phyloP scores from a whole-genome alignment of 2,113 vertebrate species.

The Calyptommatus sinebrachiatus region DNA sequence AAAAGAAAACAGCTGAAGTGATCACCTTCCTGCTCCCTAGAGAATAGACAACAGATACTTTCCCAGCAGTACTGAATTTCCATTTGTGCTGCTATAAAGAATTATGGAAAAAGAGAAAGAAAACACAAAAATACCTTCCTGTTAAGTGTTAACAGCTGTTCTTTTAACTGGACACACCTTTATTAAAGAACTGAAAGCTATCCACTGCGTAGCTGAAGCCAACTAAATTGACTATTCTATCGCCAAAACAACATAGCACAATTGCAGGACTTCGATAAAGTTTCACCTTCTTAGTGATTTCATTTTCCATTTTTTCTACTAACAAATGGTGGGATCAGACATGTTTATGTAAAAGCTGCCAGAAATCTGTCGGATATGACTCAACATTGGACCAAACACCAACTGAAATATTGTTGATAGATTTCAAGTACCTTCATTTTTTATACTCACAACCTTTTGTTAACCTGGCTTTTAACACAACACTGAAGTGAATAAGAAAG shows the following conservation, averaged over 20 bases:
- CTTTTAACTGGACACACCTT: slow-evolving; percentile 9
- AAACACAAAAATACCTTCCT: background rate
- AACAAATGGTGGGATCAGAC: background rate
- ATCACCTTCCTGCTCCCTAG: background rate
- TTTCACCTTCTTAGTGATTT: background rate
- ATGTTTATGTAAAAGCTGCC: background rate
- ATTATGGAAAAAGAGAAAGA: background rate
- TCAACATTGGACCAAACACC: background rate
- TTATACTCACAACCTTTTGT: too few relatives aligned
- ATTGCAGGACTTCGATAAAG: background rate
- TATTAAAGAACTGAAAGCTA: background rate
- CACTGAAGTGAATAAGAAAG: background rate
- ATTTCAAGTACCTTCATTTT: background rate
- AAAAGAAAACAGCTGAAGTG: background rate
- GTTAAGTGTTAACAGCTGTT: background rate
- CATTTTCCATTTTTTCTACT: background rate
- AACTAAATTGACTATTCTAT: slow-evolving; percentile 12
- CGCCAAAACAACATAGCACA: slow-evolving; percentile 4
- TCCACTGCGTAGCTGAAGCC: background rate
- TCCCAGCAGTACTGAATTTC: background rate
- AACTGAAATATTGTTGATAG: background rate
- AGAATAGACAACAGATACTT: background rate
- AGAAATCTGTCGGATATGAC: background rate
- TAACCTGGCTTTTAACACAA: background rate
- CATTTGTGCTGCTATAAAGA: background rate